Evolutionary conservation across 2,888 invertebrate species (phyloP), one percentile per base, ranked within the genome.

Genomic region (Morinoia aosen): DNA sequence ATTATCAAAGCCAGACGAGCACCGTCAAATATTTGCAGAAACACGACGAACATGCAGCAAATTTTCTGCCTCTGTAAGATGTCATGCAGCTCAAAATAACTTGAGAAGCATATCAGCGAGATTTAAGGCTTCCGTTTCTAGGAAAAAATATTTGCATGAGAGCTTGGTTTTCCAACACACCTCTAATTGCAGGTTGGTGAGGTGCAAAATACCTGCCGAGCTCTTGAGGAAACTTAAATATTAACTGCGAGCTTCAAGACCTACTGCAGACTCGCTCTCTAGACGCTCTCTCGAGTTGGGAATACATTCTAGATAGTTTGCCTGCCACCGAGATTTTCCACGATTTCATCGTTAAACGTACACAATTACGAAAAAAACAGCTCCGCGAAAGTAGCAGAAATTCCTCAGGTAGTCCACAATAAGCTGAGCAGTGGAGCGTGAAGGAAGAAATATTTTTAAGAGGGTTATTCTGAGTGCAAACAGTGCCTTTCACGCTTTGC

Each of bases 121-220:
- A 57, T 93, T 93, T 93, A 57, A 93, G 57, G 93, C 93, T 93
- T 93, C 93, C 93, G 93, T 93, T 93, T 33, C 93, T 93, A 33
- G 33, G 93, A 14, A 93, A 93, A 57, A 93, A 93, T 57, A 93
- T 93, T 57, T 93, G 93, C 57, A 93, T 93, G 93, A 93, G 93
- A 57, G 93, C 93, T 57, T 93, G 58, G 93, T 93, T 93, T 93
- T 93, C 58, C 93, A 93, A 19, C 93, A 93, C 93, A 93, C 93
- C 93, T 93, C 93, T 93, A 93, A 93, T 93, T 93, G 57, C 93
- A 93, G 56, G 93, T 93, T 93, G 39, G 11, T 57, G 56, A 93
- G 93, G 93, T 93, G 93, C 93, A 57, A 93, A 93, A 57, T 93
- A 93, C 93, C 93, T 33, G n/a, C 57, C 12, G 93, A 93, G 93